Percentiles rank a stretch among this genome's conserved stretches.
These are phyloP conservation scores for Cololabis saira DNA, from an alignment of 2,113 vertebrate species.

Conservation along the genomic window DNA sequence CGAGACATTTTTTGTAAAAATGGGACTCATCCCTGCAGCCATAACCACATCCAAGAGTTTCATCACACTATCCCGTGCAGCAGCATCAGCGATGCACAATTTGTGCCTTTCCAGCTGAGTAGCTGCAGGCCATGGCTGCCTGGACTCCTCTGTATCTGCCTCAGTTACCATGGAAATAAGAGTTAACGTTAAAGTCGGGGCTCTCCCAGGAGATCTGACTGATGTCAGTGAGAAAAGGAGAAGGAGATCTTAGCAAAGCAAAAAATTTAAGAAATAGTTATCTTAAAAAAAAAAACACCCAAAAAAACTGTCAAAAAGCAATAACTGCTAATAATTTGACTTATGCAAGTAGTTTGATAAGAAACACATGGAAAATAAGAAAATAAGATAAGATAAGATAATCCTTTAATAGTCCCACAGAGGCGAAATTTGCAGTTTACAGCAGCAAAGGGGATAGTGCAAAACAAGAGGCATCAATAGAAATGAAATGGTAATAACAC, in stretches of 20 bases:
- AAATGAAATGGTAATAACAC: too few species aligned
- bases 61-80: constrained; percentile 27
- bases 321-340: neutral
- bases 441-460: too few species aligned
- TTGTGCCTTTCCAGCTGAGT: constrained; percentile 54
- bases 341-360: constrained; percentile 7
- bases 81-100: constrained; percentile 45
- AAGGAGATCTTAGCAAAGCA: neutral
- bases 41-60: neutral
- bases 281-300: too few species aligned
- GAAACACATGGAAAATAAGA: neutral
- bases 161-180: constrained; percentile 77
- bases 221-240: constrained; percentile 39
- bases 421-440: too few species aligned
- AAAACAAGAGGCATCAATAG: too few species aligned
- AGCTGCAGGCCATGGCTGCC: constrained; percentile 46
- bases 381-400: too few species aligned
- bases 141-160: constrained; percentile 57
- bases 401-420: too few species aligned
- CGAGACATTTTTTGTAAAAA: neutral
- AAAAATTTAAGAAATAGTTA: neutral
- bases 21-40: neutral
- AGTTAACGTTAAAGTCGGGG: constrained; percentile 64
- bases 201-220: constrained; percentile 46
- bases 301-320: too few species aligned